A percentile compares a stretch with the other conserved stretches of the same genome.
Conservation (phyloP, 2,797 vertebrate genomes). For the Fratercula arctica region DNA sequence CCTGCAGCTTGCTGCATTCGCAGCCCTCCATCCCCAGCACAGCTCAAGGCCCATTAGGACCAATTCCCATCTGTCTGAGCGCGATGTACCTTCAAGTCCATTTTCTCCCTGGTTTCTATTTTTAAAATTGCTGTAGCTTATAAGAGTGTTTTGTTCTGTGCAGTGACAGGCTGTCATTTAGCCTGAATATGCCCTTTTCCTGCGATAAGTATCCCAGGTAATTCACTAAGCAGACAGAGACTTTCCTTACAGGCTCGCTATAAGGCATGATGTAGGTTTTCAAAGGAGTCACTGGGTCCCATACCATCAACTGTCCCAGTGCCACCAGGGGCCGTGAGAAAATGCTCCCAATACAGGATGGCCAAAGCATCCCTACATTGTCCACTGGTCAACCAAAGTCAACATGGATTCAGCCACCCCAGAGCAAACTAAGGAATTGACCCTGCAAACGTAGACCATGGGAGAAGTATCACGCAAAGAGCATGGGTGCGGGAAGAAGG, state of each 20-base stretch:
- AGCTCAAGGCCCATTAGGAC: constrained; percentile 16
- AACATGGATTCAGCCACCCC: not conserved
- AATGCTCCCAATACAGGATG: fast-evolving
- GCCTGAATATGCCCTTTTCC: not conserved
- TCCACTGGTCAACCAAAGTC: not conserved
- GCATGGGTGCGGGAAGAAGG: fast-evolving
- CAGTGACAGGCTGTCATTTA: constrained; percentile 3
- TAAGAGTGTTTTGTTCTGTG: not conserved
- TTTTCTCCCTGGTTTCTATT: constrained; percentile 29
- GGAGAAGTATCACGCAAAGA: not conserved
- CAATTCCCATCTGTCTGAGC: not conserved
- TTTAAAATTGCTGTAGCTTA: not conserved
- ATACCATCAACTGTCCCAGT: not conserved
- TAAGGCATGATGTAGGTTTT: not conserved
- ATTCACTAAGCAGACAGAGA: not conserved
- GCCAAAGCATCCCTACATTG: not conserved
- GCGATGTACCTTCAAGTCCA: constrained; percentile 11
- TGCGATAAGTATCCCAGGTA: not conserved
- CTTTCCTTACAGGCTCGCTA: not conserved
- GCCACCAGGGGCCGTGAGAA: not conserved
- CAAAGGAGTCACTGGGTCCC: fast-evolving
- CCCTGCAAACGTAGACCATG: fast-evolving
- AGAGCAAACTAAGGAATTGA: not conserved
- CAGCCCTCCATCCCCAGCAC: not conserved
- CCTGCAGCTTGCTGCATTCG: not conserved